Base-by-base conservation (phyloP, 2,797 vertebrate species). In the Dallia pectoralis region DNA sequence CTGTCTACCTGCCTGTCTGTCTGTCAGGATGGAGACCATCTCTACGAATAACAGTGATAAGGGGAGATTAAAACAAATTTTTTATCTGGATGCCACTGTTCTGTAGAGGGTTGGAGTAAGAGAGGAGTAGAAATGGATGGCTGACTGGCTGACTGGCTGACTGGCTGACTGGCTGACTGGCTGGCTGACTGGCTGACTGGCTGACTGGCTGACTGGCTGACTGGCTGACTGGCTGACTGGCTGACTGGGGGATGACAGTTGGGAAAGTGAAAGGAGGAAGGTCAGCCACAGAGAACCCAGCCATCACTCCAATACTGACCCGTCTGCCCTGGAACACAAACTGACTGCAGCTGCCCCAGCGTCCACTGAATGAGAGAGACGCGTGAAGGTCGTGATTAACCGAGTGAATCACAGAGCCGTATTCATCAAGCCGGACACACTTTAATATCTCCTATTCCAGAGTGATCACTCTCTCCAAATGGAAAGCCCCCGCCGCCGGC, bases 221-320 rank as follows among this genome's bases (percentile, higher is more conserved):
- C n/a, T n/a, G n/a, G n/a, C n/a, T n/a, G n/a, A n/a, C n/a, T n/a
- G n/a, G n/a, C n/a, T n/a, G n/a, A n/a, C n/a, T n/a, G n/a, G n/a
- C n/a, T n/a, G n/a, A n/a, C n/a, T 11, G 30, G 25, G 66, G 66
- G 64, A 77, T 62, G 68, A 74, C 67, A 74, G 78, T 64, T 74
- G 79, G 22, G 40, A 77, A n/a, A 22, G n/a, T 22, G 53, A n/a
- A 16, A 69, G 56, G 25, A 47, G 25, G 59, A 29, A 75, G 85
- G 82, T 84, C 84, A 80, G 30, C 59, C 76, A 82, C 87, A 81
- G 86, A 86, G 86, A 84, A 73, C 82, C 72, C 70, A 82, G 69
- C 85, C 83, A 86, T 91, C 87, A 88, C 83, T 88, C 81, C 70
- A 75, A 69, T 19, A n/a, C 22, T 85, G 85, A 87, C 84, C 84